phyloP scores from a whole-genome alignment of 2,797 vertebrate genomes.

The Eidolon dupreanum region DNA sequence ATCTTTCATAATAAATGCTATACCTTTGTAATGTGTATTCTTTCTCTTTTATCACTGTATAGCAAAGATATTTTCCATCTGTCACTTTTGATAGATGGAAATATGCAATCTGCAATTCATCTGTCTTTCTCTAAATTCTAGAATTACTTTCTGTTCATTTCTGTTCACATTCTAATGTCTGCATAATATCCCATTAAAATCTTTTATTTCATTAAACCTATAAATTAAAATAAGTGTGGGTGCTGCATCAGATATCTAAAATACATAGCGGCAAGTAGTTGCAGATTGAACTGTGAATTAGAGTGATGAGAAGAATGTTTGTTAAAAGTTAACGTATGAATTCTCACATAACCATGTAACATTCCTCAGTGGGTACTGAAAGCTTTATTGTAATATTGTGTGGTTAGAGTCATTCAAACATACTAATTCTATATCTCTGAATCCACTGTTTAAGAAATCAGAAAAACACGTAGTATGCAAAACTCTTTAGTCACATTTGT shows the following conservation, averaged over 20 bases:
- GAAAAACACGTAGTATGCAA: not conserved
- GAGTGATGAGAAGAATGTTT: not conserved
- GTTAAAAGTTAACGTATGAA: not conserved
- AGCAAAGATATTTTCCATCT: not conserved
- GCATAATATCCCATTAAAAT: not conserved
- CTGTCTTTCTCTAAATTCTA: no score
- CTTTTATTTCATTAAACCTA: not conserved
- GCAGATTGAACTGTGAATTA: not conserved
- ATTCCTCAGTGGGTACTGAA: not conserved
- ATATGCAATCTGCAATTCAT: no score
- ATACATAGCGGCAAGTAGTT: not conserved
- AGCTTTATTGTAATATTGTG: not conserved
- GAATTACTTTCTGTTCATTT: no score
- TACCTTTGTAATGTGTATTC: not conserved
- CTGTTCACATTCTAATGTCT: not conserved
- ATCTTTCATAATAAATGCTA: not conserved
- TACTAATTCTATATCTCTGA: not conserved
- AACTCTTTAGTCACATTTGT: not conserved
- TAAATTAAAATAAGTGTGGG: not conserved
- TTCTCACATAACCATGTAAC: not conserved
- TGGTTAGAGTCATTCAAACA: not conserved
- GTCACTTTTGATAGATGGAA: not conserved
- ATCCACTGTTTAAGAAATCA: not conserved
- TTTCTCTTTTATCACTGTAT: not conserved
- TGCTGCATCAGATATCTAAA: not conserved